A percentile compares a stretch with the other conserved stretches of the same genome.
These are phyloP conservation scores for Phacellophora camtschatica DNA, from an alignment of 30 jellyfish, hydroid and myxozoan genomes.

Conservation along the genomic window DNA sequence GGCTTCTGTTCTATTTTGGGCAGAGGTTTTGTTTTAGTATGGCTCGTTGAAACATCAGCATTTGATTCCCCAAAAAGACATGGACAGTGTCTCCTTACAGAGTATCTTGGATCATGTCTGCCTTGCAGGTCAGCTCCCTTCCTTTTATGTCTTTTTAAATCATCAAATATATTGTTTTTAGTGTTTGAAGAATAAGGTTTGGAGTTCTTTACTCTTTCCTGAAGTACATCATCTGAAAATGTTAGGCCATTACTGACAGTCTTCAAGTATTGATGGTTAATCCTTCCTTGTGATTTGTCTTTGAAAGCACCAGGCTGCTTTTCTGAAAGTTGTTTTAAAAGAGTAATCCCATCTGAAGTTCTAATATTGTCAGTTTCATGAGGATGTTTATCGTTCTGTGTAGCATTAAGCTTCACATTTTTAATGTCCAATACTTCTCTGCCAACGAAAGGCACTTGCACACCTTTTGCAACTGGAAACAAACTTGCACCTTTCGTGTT, in stretches of 20 bases:
- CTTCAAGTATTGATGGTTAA: slow-evolving; percentile 22
- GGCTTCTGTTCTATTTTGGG: slow-evolving; percentile 1
- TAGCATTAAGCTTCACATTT: not conserved
- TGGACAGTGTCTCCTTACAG: slow-evolving; percentile 64
- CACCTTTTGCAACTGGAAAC: slow-evolving; percentile 64
- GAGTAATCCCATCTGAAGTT: not conserved
- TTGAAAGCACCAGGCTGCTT: not conserved
- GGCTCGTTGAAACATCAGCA: not conserved
- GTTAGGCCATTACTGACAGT: slow-evolving; percentile 52
- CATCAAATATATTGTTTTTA: not conserved
- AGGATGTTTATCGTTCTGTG: too few relatives aligned
- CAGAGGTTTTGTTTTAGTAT: not conserved
- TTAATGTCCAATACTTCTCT: not conserved
- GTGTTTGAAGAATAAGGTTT: not conserved
- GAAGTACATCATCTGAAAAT: slow-evolving; percentile 59
- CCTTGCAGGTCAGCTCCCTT: slow-evolving; percentile 6
- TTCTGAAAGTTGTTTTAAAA: not conserved
- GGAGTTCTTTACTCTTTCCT: slow-evolving; percentile 13
- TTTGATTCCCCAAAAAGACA: not conserved
- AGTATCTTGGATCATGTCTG: slow-evolving; percentile 59
- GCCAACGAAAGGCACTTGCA: slow-evolving; percentile 58
- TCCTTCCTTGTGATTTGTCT: slow-evolving; percentile 53
- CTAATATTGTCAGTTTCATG: too few relatives aligned
- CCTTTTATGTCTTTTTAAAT: not conserved
- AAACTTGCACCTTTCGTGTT: slow-evolving; percentile 47